A percentile compares a stretch with the other conserved stretches of the same genome.
Evolutionary conservation across 1,140 invertebrate species (phyloP).

Genomic region (Drosophila sechellia): DNA sequence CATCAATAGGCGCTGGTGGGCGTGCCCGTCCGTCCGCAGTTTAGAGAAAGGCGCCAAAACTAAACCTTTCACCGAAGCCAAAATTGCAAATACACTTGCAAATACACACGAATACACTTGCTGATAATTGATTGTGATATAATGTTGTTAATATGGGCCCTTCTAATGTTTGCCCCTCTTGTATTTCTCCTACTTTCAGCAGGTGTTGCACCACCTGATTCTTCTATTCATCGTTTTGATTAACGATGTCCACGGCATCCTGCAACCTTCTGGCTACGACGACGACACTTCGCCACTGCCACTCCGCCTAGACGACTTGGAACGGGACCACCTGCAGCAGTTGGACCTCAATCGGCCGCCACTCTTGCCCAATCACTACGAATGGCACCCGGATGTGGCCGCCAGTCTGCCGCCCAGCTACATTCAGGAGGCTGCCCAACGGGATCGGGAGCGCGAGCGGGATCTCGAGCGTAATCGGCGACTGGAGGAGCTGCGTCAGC

Average conservation of each 20-base stretch:
- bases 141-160: too few species aligned
- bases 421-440: constrained; percentile 56
- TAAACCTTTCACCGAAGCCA: constrained; percentile 57
- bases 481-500: constrained; percentile 43
- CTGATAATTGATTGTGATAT: not conserved
- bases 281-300: constrained; percentile 55
- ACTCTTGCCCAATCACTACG: constrained; percentile 62
- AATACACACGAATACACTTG: constrained; percentile 24
- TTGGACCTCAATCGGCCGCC: constrained; percentile 61
- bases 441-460: constrained; percentile 15
- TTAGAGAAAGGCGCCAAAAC: constrained; percentile 57
- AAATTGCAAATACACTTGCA: too few species aligned
- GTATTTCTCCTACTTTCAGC: not conserved
- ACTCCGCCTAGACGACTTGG: constrained; percentile 65
- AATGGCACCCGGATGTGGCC: constrained; percentile 60
- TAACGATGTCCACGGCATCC: constrained; percentile 5
- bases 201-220: constrained; percentile 22
- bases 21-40: constrained; percentile 33
- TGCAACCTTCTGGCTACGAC: constrained; percentile 44
- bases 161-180: not conserved
- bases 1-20: constrained; percentile 61
- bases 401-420: constrained; percentile 69
- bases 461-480: constrained; percentile 26
- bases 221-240: constrained; percentile 28
- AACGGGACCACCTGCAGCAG: constrained; percentile 47